A percentile compares a stretch with the other conserved stretches of the same genome.
phyloP scores from a whole-genome alignment of 2,888 invertebrate species.

The Chirona hameri region DNA sequence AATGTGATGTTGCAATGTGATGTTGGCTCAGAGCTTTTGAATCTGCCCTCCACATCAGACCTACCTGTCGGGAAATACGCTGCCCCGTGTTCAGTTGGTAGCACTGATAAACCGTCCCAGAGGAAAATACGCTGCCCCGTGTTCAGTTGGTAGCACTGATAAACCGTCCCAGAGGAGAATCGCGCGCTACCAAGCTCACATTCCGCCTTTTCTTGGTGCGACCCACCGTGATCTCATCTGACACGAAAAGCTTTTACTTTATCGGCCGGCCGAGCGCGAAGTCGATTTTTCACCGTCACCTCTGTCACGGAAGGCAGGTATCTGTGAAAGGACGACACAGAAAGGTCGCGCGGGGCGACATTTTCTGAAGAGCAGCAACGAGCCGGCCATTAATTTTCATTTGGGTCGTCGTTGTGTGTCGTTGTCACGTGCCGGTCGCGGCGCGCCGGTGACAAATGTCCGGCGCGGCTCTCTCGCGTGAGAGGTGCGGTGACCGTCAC shows the following conservation, averaged over 20 bases:
- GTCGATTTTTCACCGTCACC: neutral
- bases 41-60: no score
- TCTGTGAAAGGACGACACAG: conserved; percentile 5
- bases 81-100: no score
- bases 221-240: neutral
- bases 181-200: no score
- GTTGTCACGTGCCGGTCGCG: neutral
- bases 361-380: neutral
- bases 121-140: no score
- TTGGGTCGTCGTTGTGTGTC: neutral
- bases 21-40: no score
- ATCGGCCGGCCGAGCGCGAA: neutral
- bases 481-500: neutral
- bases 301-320: neutral
- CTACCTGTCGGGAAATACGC: no score
- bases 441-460: conserved; percentile 1
- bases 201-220: neutral
- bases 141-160: no score
- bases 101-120: no score
- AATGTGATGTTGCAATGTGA: no score
- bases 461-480: neutral
- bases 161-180: no score
- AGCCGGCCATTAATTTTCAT: conserved; percentile 12
- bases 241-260: neutral
- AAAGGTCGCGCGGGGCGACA: neutral